phyloP scores from a whole-genome alignment of 2,888 invertebrate genomes.

The Cephonodes hylas region DNA sequence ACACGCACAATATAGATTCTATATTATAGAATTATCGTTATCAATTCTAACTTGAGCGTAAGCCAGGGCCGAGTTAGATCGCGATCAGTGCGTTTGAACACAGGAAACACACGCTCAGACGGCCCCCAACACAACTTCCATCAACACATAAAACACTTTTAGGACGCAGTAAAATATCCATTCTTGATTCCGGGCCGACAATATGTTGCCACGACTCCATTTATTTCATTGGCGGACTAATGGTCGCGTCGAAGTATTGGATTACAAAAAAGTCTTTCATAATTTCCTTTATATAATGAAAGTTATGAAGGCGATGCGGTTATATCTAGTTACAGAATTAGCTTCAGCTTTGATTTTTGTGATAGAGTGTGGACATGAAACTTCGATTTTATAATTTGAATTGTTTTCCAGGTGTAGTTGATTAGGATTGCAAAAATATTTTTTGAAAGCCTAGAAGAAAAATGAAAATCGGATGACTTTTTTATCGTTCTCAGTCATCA shows the following conservation, averaged over 20 bases:
- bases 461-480: too few relatives aligned
- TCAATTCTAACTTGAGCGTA: neutral
- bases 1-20: too few relatives aligned
- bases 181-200: constrained; percentile 11
- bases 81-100: neutral
- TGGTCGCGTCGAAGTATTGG: neutral
- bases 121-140: neutral
- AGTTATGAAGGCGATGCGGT: neutral
- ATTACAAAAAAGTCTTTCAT: constrained; percentile 2
- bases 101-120: constrained; percentile 9
- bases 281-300: neutral
- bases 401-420: too few relatives aligned
- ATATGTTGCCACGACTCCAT: constrained; percentile 4
- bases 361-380: too few relatives aligned
- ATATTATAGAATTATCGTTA: neutral
- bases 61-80: neutral
- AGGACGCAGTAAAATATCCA: constrained; percentile 12
- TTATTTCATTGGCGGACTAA: constrained; percentile 8
- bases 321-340: neutral
- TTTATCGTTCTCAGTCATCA: too few relatives aligned
- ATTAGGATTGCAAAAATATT: too few relatives aligned
- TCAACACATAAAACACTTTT: constrained; percentile 14
- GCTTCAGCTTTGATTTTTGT: too few relatives aligned
- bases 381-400: too few relatives aligned
- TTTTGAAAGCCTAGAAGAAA: too few relatives aligned